Conservation (phyloP, 2,888 invertebrate species). For the Synergus gifuensis region DNA sequence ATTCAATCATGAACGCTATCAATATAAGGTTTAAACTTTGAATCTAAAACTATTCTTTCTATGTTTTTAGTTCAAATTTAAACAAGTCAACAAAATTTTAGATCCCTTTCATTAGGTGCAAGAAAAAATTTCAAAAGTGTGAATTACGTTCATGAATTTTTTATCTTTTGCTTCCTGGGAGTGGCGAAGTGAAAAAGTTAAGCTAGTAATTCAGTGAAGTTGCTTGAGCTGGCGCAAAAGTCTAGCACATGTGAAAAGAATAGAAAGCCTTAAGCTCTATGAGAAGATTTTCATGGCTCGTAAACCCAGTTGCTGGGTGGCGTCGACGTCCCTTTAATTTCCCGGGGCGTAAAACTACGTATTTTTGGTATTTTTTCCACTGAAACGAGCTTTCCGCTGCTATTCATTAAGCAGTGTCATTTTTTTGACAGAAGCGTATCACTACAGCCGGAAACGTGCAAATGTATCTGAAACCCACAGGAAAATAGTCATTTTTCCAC, state of each 20-base stretch:
- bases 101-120: too few relatives aligned
- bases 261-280: conserved; percentile 19
- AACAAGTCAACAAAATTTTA: too few relatives aligned
- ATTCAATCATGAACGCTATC: too few relatives aligned
- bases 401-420: conserved; percentile 27
- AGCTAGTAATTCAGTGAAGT: neutral
- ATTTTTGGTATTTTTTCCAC: conserved; percentile 4
- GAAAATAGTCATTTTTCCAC: conserved; percentile 6
- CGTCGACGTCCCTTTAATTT: conserved; percentile 23
- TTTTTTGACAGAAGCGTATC: neutral
- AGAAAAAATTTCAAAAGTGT: neutral
- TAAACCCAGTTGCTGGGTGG: conserved; percentile 22
- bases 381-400: conserved; percentile 31
- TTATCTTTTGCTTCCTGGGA: neutral
- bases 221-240: neutral
- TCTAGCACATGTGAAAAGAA: conserved; percentile 8
- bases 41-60: too few relatives aligned
- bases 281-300: conserved; percentile 33
- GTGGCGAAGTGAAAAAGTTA: neutral
- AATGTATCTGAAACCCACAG: neutral
- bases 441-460: neutral
- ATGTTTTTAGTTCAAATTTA: too few relatives aligned
- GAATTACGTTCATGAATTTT: neutral
- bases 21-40: too few relatives aligned
- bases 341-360: conserved; percentile 1